Evolutionary conservation across 2,797 vertebrate species (phyloP).

Genomic region (Petrocephalus sullivani): DNA sequence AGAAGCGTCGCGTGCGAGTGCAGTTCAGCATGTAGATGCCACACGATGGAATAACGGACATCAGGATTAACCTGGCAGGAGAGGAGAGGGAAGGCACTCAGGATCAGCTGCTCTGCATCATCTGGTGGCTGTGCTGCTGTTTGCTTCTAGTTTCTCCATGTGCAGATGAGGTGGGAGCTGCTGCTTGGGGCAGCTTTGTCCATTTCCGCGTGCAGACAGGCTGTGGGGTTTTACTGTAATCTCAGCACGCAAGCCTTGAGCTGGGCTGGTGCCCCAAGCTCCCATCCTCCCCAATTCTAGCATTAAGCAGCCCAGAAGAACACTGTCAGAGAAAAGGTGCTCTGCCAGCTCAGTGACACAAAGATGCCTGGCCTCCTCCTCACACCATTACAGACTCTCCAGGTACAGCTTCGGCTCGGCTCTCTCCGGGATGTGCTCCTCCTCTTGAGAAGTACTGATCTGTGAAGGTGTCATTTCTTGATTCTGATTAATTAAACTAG

Average conservation of each 20-base stretch:
- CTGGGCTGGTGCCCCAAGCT: conserved; percentile 60
- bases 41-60: background rate
- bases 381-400: conserved; percentile 56
- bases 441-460: conserved; percentile 58
- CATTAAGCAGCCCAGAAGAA: conserved; percentile 67
- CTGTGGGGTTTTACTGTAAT: conserved; percentile 60
- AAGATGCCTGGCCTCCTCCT: conserved; percentile 57
- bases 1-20: conserved; percentile 50
- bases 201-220: conserved; percentile 71
- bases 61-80: background rate
- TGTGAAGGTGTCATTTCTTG: conserved; percentile 59
- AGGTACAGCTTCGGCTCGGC: conserved; percentile 49
- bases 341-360: conserved; percentile 36
- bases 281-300: conserved; percentile 62
- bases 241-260: conserved; percentile 67
- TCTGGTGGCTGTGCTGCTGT: conserved; percentile 61
- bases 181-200: conserved; percentile 63
- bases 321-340: conserved; percentile 40
- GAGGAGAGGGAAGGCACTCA: conserved; percentile 4
- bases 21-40: background rate
- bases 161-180: conserved; percentile 79
- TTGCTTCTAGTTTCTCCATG: conserved; percentile 51
- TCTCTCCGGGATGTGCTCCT: conserved; percentile 65
- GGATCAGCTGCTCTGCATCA: conserved; percentile 57
- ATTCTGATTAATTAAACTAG: conserved; percentile 68